Evolutionary conservation across 1,140 invertebrate species (phyloP).

Genomic region (Camponotus pennsylvanicus): DNA sequence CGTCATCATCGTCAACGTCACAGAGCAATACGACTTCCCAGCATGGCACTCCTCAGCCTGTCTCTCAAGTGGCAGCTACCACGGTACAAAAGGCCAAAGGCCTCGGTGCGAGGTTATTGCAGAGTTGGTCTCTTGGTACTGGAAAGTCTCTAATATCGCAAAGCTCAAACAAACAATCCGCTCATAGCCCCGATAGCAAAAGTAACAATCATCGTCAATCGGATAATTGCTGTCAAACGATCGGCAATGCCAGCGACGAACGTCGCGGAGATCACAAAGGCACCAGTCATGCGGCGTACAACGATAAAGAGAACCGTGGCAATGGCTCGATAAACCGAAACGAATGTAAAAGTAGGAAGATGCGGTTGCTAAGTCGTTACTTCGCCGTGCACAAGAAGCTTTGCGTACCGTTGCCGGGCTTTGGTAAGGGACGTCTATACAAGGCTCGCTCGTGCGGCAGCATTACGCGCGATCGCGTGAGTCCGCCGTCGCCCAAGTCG

Average conservation of each 20-base stretch:
- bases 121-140: slow-evolving; percentile 80
- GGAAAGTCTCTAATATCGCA: slow-evolving; percentile 58
- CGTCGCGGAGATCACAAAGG: slow-evolving; percentile 58
- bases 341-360: slow-evolving; percentile 86
- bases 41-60: slow-evolving; percentile 53
- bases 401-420: slow-evolving; percentile 87
- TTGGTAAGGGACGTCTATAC: slow-evolving; percentile 87
- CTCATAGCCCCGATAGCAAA: slow-evolving; percentile 45
- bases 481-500: slow-evolving; percentile 80
- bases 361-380: slow-evolving; percentile 88
- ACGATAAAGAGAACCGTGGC: slow-evolving; percentile 74
- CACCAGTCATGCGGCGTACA: slow-evolving; percentile 44
- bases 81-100: slow-evolving; percentile 84
- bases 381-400: slow-evolving; percentile 89
- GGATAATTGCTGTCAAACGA: slow-evolving; percentile 53
- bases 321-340: slow-evolving; percentile 74
- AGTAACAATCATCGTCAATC: slow-evolving; percentile 40
- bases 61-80: slow-evolving; percentile 71
- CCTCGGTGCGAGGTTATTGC: slow-evolving; percentile 84
- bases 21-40: slow-evolving; percentile 66
- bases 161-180: slow-evolving; percentile 6
- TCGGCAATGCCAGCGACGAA: slow-evolving; percentile 56
- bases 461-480: slow-evolving; percentile 86
- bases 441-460: slow-evolving; percentile 89
- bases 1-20: slow-evolving; percentile 70